Evolutionary conservation across 2,888 invertebrate genomes (phyloP).

Genomic region (Drosophila cracens): DNA sequence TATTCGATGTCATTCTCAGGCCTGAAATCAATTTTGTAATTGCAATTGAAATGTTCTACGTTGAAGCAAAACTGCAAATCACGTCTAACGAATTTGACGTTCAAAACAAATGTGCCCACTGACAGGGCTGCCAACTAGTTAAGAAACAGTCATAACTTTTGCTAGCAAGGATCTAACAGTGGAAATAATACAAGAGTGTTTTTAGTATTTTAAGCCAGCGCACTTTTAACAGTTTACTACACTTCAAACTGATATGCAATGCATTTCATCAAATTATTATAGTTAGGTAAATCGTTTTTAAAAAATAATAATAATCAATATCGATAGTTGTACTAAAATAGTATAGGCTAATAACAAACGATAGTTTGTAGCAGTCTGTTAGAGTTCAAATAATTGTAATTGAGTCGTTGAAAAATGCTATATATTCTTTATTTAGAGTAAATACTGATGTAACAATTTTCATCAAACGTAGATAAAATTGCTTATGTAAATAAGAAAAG

Average conservation of each 20-base stretch:
- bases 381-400: background rate
- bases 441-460: background rate
- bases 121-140: slow-evolving; percentile 17
- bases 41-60: slow-evolving; percentile 4
- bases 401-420: background rate
- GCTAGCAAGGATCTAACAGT: background rate
- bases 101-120: slow-evolving; percentile 14
- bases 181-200: background rate
- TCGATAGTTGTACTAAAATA: background rate
- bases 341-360: background rate
- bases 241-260: background rate
- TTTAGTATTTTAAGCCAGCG: background rate
- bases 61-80: slow-evolving; percentile 51
- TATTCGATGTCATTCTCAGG: slow-evolving; percentile 24
- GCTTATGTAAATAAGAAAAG: background rate
- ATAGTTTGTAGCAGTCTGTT: slow-evolving; percentile 3
- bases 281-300: background rate
- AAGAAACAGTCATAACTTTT: background rate
- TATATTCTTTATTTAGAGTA: background rate
- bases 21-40: slow-evolving; percentile 28
- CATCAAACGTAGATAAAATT: background rate
- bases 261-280: background rate
- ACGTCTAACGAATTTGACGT: slow-evolving; percentile 36
- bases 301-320: background rate
- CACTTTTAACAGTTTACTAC: background rate